Conservation (phyloP, 2,797 vertebrate species). For the Labroides dimidiatus region DNA sequence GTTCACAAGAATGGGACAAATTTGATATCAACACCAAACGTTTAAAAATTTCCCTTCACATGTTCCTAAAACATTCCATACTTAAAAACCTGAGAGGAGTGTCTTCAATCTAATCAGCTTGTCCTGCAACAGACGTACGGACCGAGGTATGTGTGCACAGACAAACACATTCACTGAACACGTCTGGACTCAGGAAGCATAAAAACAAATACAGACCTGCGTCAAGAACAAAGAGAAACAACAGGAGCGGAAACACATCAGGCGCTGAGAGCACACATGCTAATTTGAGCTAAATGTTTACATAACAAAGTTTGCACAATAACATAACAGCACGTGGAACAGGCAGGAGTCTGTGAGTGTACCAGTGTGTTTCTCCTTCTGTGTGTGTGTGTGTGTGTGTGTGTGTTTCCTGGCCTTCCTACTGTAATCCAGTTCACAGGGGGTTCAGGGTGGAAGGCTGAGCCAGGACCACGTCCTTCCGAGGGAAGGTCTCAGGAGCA, state of each 20-base stretch:
- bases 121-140: neutral
- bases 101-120: no score
- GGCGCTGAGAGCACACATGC: conserved; percentile 15
- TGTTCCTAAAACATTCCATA: no score
- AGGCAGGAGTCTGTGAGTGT: conserved; percentile 7
- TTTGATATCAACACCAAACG: neutral
- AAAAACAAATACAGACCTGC: conserved; percentile 30
- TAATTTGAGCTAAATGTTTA: conserved; percentile 50
- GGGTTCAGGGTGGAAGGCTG: conserved; percentile 44
- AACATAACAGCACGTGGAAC: conserved; percentile 41
- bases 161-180: no score
- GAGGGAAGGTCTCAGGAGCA: conserved; percentile 42
- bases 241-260: conserved; percentile 13
- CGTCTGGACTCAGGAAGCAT: neutral
- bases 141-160: neutral
- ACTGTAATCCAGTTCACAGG: conserved; percentile 52
- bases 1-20: neutral
- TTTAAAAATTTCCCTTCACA: no score
- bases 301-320: conserved; percentile 10
- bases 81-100: no score
- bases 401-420: conserved; percentile 14
- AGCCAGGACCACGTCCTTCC: conserved; percentile 45
- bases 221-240: conserved; percentile 28
- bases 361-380: neutral
- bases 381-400: conserved; percentile 2